Evolutionary conservation across 2,797 vertebrate genomes (phyloP).

Genomic region (Decapterus maruadsi): DNA sequence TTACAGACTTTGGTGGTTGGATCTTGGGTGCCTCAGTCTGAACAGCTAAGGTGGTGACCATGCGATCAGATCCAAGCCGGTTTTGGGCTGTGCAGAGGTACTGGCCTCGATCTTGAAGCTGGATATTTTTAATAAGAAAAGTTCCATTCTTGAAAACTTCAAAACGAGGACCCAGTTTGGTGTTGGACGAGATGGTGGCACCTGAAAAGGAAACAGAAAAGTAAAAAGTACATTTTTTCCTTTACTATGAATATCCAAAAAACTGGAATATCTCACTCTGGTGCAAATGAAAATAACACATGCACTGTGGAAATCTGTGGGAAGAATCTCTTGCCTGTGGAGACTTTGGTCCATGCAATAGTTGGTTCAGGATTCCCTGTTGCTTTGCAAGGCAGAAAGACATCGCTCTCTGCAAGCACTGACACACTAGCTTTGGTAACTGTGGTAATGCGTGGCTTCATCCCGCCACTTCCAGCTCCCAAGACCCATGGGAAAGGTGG

Average conservation of each 20-base stretch:
- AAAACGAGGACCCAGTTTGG: constrained; percentile 85
- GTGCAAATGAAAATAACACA: background rate
- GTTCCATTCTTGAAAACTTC: constrained; percentile 87
- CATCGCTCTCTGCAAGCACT: constrained; percentile 82
- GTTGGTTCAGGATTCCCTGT: constrained; percentile 81
- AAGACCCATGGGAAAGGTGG: constrained; percentile 78
- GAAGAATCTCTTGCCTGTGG: constrained; percentile 78
- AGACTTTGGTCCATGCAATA: constrained; percentile 87
- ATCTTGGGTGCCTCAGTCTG: constrained; percentile 85
- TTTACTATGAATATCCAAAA: background rate
- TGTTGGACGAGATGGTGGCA: constrained; percentile 85
- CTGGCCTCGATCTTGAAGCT: constrained; percentile 88
- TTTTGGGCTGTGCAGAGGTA: constrained; percentile 88
- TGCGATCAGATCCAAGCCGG: constrained; percentile 83
- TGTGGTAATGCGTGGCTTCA: constrained; percentile 82
- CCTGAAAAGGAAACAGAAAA: constrained; percentile 67
- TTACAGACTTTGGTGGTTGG: constrained; percentile 61
- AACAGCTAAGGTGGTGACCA: constrained; percentile 84
- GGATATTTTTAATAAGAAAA: constrained; percentile 84
- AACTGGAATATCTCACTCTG: background rate
- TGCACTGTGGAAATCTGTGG: background rate
- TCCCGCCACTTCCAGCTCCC: constrained; percentile 57
- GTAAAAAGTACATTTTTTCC: background rate
- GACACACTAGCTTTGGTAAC: constrained; percentile 77
- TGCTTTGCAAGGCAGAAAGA: constrained; percentile 82